Evolutionary conservation across 2,113 vertebrate species (phyloP), one percentile per base, ranked within the genome.

Genomic region (Acanthochromis polyacanthus): DNA sequence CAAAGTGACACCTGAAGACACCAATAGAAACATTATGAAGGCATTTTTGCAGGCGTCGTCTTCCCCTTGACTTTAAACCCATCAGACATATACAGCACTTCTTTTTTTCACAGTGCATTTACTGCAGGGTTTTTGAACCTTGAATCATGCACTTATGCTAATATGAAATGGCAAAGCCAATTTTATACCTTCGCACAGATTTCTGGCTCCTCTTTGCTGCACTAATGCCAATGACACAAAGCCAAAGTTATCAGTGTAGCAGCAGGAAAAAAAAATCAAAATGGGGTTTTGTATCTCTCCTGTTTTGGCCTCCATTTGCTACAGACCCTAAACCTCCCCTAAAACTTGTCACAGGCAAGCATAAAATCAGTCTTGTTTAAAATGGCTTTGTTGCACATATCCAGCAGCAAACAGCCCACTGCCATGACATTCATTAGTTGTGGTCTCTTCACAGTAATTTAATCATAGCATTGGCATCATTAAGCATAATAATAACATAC

Each of bases 391-490:
- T 63, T 70, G 28, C 64, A 77, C 80, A 81, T 57, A 80, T 86
- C 77, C 81, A 71, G 78, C 72, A 81, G 86, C 84, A 82, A 71
- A 87, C 73, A 79, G 66, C 55, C 72, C 40, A 60, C 71, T 4
- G 1, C 67, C n/a, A 11, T 64, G 75, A 20, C 71, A 36, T 77
- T 82, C 71, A 85, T 91, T 65, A 79, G 64, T 3, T 14, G 56
- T 32, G 65, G 52, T 79, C 51, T 73, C 58, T 63, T 70, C 68
- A 59, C 71, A 78, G 50, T 81, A 57, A 78, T 80, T 80, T 60
- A 57, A 80, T 89, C 73, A 78, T 40, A 75, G 80, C 80, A n/a
- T 38, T 57, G 78, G 71, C 71, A 73, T 86, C 79, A 69, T 80
- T 85, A 76, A 68, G 69, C 23, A 53, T 60, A 69, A 80, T 83